A percentile compares a stretch with the other conserved stretches of the same genome.
phyloP scores from a whole-genome alignment of 2,888 invertebrate species.

The Hypsopygia costalis region DNA sequence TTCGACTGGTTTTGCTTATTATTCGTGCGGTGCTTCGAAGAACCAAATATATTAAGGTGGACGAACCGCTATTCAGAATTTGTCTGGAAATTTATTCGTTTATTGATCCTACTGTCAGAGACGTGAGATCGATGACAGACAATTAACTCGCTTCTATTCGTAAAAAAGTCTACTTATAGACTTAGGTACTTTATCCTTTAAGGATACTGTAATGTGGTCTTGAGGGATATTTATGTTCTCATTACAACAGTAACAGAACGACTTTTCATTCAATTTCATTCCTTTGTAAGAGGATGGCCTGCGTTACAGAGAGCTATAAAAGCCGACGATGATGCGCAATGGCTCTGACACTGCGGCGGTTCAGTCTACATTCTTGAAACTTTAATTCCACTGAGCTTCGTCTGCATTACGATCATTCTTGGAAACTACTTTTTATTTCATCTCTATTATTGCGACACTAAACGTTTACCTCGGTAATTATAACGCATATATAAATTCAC shows the following conservation, averaged over 20 bases:
- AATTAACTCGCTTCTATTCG: neutral
- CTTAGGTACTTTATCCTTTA: neutral
- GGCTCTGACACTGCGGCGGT: conserved; percentile 17
- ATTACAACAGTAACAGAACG: neutral
- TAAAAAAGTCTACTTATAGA: neutral
- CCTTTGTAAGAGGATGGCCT: conserved; percentile 28
- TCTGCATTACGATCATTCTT: conserved; percentile 37
- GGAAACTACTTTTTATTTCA: conserved; percentile 20
- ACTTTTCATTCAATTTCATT: conserved; percentile 33
- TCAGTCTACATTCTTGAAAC: conserved; percentile 36
- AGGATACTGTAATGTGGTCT: conserved; percentile 1
- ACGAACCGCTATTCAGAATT: conserved; percentile 32
- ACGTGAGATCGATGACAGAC: neutral
- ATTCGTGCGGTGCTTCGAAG: conserved; percentile 59
- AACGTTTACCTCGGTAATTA: neutral
- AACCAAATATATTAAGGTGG: conserved; percentile 48
- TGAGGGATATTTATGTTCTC: neutral
- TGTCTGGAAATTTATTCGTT: conserved; percentile 18
- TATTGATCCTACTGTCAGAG: conserved; percentile 4
- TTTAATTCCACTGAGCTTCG: conserved; percentile 34
- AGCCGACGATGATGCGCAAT: neutral
- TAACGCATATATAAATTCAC: neutral
- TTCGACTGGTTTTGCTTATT: conserved; percentile 73
- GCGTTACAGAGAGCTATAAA: conserved; percentile 7
- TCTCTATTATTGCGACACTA: conserved; percentile 10